Base-by-base conservation (phyloP, 2,797 vertebrate genomes). In the Eutrigla gurnardus region DNA sequence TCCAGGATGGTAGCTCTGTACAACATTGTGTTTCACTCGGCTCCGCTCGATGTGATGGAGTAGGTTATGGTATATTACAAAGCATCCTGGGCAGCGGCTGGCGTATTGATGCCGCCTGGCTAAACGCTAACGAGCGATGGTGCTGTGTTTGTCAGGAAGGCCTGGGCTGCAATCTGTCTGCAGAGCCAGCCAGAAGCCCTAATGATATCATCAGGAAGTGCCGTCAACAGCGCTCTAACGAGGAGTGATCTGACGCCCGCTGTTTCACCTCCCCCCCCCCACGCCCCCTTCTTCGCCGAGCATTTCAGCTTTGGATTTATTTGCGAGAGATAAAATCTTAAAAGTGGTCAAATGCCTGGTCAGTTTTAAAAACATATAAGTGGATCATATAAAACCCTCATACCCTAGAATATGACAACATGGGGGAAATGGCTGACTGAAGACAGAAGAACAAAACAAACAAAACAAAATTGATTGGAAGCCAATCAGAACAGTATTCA, bases 201-300 rank as follows among this genome's bases (percentile, higher is more conserved):
- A 93, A 94, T 93, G 91, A 92, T 93, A 89, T 92, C 91, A 92
- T 93, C 91, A 93, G 87, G 87, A 92, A 84, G 83, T 85, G 84
- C 88, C 87, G 87, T 90, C 87, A 87, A 83, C 86, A 43, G 78
- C 73, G 65, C 82, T 74, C 80, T 94, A 93, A 92, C 85, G 76
- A 93, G 92, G 89, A 93, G 77, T 87, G 85, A 93, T 91, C 87
- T 83, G 89, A 88, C 70, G 78, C 84, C 80, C 65, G 60, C 81
- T 80, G 86, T 85, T 86, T 81, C 82, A 75, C 87, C 85, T 81
- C 79, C 73, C 57, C 61, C 66, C 45, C 68, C 52, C 65, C 49
- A 10, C 17, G 7, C 52, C 47, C 25, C 70, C 64, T 70, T 70
- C 52, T 58, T 42, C 36, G 50, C 57, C 32, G 42, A 70, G 65